Conservation (phyloP, 2,113 vertebrate species). For the Patagioenas fasciata region DNA sequence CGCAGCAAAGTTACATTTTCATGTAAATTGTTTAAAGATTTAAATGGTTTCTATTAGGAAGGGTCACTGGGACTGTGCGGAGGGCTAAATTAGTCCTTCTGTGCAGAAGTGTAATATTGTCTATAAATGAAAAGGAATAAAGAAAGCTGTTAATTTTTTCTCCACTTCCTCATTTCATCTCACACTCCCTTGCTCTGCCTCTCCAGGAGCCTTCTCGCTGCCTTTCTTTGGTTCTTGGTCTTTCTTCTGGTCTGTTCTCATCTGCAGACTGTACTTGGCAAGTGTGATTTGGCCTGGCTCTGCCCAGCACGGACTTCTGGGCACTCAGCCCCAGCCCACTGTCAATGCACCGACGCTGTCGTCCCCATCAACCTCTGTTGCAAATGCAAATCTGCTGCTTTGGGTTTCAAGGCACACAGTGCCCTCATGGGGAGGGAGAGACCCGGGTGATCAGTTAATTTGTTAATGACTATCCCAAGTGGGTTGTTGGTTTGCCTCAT, state of each 20-base stretch:
- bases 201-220: background rate
- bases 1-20: constrained; percentile 62
- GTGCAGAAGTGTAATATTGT: constrained; percentile 42
- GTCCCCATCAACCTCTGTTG: background rate
- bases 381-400: background rate
- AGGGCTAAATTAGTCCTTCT: constrained; percentile 63
- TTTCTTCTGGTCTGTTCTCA: background rate
- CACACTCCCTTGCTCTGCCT: background rate
- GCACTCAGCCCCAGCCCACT: background rate
- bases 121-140: constrained; percentile 47
- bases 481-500: background rate
- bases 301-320: background rate
- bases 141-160: constrained; percentile 17
- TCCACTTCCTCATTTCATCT: background rate
- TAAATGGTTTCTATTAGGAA: constrained; percentile 71
- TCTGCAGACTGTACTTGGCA: background rate
- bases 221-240: background rate
- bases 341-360: fast-evolving
- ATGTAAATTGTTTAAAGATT: constrained; percentile 74
- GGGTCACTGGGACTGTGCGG: constrained; percentile 37
- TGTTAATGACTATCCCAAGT: background rate
- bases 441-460: background rate
- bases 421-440: background rate
- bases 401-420: background rate
- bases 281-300: background rate